Conservation (phyloP, 1,140 invertebrate species). For the Pseudomyrmex gracilis region DNA sequence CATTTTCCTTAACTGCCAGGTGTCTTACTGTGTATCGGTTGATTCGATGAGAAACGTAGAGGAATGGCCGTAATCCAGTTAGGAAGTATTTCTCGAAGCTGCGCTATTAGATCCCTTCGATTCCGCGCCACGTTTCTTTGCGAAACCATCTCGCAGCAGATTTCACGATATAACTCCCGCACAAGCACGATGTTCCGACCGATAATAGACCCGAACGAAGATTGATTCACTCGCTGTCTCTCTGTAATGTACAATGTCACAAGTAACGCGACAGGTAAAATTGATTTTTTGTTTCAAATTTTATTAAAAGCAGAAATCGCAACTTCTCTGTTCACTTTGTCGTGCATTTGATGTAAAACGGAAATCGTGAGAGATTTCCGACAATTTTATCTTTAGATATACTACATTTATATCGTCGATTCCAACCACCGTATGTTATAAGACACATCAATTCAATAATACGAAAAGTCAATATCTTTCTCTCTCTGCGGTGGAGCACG, state of each 20-base stretch:
- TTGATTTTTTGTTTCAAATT: neutral
- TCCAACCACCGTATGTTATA: neutral
- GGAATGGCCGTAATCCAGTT: conserved; percentile 60
- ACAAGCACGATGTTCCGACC: conserved; percentile 3
- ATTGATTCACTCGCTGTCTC: conserved; percentile 19
- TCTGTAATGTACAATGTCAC: neutral
- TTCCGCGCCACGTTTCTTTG: conserved; percentile 46
- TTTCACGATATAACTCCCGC: conserved; percentile 38
- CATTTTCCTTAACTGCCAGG: conserved; percentile 63
- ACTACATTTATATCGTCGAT: neutral
- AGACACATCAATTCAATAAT: conserved; percentile 2
- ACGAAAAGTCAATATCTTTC: conserved; percentile 15
- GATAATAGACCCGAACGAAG: conserved; percentile 11
- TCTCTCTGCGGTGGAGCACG: neutral
- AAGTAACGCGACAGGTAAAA: neutral
- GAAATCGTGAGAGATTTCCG: too few species aligned
- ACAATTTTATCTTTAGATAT: neutral
- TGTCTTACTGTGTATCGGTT: conserved; percentile 61
- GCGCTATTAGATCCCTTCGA: conserved; percentile 60
- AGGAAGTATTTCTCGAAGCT: conserved; percentile 60
- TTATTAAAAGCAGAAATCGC: neutral
- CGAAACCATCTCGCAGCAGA: conserved; percentile 40
- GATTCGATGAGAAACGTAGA: conserved; percentile 61
- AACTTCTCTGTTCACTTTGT: too few species aligned
- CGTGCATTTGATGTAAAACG: too few species aligned